A percentile compares a stretch with the other conserved stretches of the same genome.
phyloP scores from a whole-genome alignment of 2,888 invertebrate species.

The Saturnia pavonia region DNA sequence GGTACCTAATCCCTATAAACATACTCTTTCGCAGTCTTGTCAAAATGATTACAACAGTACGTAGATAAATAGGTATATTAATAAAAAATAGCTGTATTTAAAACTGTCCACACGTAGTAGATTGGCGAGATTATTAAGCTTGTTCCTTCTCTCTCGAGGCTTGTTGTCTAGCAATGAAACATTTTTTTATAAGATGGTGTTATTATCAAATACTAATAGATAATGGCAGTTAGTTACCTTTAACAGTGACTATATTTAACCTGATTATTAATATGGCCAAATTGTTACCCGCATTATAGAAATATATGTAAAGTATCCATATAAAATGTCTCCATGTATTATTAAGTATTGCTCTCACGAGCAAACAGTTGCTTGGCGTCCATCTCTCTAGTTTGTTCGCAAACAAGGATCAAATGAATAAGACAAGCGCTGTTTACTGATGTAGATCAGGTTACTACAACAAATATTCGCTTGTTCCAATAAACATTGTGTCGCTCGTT shows the following conservation, averaged over 20 bases:
- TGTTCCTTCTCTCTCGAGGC: too few species aligned
- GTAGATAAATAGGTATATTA: too few species aligned
- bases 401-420: slow-evolving; percentile 78
- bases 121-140: too few species aligned
- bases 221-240: neutral
- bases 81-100: too few species aligned
- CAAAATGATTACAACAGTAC: too few species aligned
- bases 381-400: slow-evolving; percentile 74
- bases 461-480: slow-evolving; percentile 58
- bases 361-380: slow-evolving; percentile 69
- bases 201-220: too few species aligned
- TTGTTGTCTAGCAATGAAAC: neutral
- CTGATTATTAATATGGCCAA: too few species aligned
- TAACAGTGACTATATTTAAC: neutral
- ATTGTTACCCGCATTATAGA: too few species aligned
- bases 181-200: neutral
- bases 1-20: too few species aligned
- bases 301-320: slow-evolving; percentile 24
- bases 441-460: slow-evolving; percentile 73
- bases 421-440: slow-evolving; percentile 71
- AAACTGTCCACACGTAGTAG: too few species aligned
- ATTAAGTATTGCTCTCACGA: slow-evolving; percentile 45
- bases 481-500: slow-evolving; percentile 38
- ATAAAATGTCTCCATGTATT: slow-evolving; percentile 62
- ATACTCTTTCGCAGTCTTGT: too few species aligned